Conservation (phyloP, 2,888 invertebrate species). For the Punctoribates punctum region DNA sequence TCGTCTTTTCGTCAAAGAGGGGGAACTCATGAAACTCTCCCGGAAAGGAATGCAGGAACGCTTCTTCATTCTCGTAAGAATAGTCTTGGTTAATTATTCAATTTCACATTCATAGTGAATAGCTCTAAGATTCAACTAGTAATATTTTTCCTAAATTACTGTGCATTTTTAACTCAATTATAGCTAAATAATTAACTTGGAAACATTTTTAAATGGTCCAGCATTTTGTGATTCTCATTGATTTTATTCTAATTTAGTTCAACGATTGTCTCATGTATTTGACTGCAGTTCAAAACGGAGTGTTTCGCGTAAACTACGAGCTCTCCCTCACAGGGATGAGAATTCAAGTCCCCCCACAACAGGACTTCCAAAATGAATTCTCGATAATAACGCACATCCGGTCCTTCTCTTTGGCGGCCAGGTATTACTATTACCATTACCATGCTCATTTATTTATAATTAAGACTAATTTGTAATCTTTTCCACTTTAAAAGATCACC, state of each 20-base stretch:
- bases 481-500: slow-evolving; percentile 51
- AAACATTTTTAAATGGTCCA: not conserved
- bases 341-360: slow-evolving; percentile 54
- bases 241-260: slow-evolving; percentile 48
- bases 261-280: slow-evolving; percentile 57
- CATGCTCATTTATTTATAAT: not conserved
- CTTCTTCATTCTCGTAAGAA: slow-evolving; percentile 63
- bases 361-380: slow-evolving; percentile 60
- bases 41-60: slow-evolving; percentile 63
- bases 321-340: slow-evolving; percentile 59
- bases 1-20: slow-evolving; percentile 62
- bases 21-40: slow-evolving; percentile 63
- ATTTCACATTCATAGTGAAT: not conserved
- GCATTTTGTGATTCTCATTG: not conserved
- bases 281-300: slow-evolving; percentile 52
- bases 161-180: too few relatives aligned
- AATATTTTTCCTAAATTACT: too few relatives aligned
- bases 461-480: too few relatives aligned
- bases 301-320: slow-evolving; percentile 56
- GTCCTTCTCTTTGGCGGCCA: slow-evolving; percentile 60
- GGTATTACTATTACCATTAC: slow-evolving; percentile 51
- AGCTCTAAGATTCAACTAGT: too few relatives aligned
- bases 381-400: slow-evolving; percentile 59
- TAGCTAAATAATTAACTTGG: too few relatives aligned
- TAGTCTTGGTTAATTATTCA: too few relatives aligned